A percentile compares a stretch with the other conserved stretches of the same genome.
These are phyloP conservation scores for Ectropis crepuscularia DNA, from an alignment of 2,888 invertebrate species.

Conservation along the genomic window DNA sequence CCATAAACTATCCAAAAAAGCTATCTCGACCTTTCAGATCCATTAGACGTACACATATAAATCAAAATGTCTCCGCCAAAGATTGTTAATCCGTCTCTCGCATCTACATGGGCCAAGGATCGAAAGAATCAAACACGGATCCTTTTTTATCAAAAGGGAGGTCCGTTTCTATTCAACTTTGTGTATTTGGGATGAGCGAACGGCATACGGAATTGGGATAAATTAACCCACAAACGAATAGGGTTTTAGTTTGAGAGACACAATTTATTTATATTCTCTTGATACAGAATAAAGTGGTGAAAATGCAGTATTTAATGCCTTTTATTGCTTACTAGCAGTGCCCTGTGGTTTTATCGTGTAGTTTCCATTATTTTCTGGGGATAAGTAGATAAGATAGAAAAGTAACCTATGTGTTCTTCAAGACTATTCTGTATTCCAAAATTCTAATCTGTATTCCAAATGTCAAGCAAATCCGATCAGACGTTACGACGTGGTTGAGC, in stretches of 20 bases:
- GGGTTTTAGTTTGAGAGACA: background rate
- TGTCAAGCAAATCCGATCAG: too few relatives aligned
- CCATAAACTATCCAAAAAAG: constrained; percentile 11
- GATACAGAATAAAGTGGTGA: too few relatives aligned
- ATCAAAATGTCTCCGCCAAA: constrained; percentile 33
- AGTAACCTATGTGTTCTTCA: too few relatives aligned
- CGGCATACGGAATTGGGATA: constrained; percentile 20
- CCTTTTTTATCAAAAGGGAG: background rate
- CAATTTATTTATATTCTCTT: background rate
- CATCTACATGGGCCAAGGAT: constrained; percentile 19
- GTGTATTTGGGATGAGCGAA: constrained; percentile 20
- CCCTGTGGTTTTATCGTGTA: too few relatives aligned
- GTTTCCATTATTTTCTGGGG: too few relatives aligned
- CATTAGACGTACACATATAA: constrained; percentile 33
- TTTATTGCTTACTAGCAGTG: too few relatives aligned
- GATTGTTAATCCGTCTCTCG: constrained; percentile 29
- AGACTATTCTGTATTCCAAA: too few relatives aligned
- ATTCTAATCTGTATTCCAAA: too few relatives aligned
- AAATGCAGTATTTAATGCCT: too few relatives aligned
- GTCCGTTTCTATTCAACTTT: constrained; percentile 19
- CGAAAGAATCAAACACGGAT: constrained; percentile 27
- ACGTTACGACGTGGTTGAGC: too few relatives aligned
- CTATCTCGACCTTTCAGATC: constrained; percentile 24
- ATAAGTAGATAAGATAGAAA: too few relatives aligned
- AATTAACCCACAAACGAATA: constrained; percentile 17